Evolutionary conservation across 1,140 invertebrate genomes (phyloP).

Genomic region (Drosophila funebris): DNA sequence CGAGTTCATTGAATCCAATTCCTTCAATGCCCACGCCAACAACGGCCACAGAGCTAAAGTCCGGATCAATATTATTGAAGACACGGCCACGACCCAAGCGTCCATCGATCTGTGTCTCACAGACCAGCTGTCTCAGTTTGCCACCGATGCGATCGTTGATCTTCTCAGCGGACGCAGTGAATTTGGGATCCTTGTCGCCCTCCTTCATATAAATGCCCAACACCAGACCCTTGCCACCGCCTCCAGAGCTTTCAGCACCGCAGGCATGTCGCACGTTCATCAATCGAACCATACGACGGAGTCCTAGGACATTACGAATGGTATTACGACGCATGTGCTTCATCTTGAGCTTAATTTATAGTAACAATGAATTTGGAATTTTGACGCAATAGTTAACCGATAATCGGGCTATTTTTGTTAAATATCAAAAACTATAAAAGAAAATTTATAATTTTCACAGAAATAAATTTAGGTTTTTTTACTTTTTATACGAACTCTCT

Average conservation of each 20-base stretch:
- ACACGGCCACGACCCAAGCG: conserved; percentile 85
- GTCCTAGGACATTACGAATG: background rate
- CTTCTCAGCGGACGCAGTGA: conserved; percentile 64
- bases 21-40: conserved; percentile 88
- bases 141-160: conserved; percentile 65
- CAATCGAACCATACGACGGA: background rate
- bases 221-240: conserved; percentile 59
- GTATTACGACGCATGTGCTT: conserved; percentile 27
- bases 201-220: conserved; percentile 78
- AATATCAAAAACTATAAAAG: background rate
- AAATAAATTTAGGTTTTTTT: conserved; percentile 13
- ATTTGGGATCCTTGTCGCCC: conserved; percentile 59
- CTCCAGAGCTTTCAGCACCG: conserved; percentile 9
- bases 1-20: conserved; percentile 86
- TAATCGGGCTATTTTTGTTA: background rate
- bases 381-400: background rate
- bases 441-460: conserved; percentile 2
- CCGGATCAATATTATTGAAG: conserved; percentile 87
- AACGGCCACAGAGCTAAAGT: conserved; percentile 87
- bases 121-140: conserved; percentile 65
- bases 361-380: conserved; percentile 1
- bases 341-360: conserved; percentile 20
- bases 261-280: background rate
- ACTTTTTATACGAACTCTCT: conserved; percentile 2
- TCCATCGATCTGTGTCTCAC: conserved; percentile 62